A percentile compares a stretch with the other conserved stretches of the same genome.
These are phyloP conservation scores for Ptilodon capucinus DNA, from an alignment of 2,888 invertebrate genomes.

Conservation along the genomic window DNA sequence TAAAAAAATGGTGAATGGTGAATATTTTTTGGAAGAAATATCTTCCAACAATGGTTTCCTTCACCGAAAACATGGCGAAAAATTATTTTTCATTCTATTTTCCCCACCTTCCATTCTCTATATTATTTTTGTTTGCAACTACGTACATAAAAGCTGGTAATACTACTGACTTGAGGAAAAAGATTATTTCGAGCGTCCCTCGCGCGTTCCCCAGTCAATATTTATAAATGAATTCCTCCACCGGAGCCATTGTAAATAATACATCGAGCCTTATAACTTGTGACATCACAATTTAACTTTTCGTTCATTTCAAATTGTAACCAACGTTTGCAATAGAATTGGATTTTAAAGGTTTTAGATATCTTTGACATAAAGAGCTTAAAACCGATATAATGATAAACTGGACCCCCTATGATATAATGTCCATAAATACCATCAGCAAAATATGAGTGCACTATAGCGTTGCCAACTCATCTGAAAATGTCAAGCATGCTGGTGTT, in stretches of 20 bases:
- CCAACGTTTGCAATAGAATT: too few species aligned
- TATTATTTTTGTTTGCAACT: neutral
- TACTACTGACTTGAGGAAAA: conserved; percentile 13
- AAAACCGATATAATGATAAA: too few species aligned
- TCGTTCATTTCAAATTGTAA: neutral
- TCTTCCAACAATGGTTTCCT: neutral
- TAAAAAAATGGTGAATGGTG: too few species aligned
- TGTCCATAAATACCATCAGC: too few species aligned
- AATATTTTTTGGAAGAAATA: too few species aligned
- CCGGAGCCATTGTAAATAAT: conserved; percentile 27
- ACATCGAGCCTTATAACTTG: conserved; percentile 19
- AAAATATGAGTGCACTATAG: too few species aligned
- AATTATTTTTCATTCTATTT: neutral
- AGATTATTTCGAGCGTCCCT: conserved; percentile 24
- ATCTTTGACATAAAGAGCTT: neutral
- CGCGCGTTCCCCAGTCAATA: conserved; percentile 29
- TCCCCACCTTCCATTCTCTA: neutral
- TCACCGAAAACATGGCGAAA: neutral
- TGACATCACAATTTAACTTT: conserved; percentile 1
- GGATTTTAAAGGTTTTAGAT: neutral
- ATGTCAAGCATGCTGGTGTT: too few species aligned
- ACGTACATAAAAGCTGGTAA: conserved; percentile 3
- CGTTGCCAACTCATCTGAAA: too few species aligned
- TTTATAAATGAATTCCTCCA: conserved; percentile 34
- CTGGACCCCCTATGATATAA: too few species aligned